Base-by-base conservation (phyloP, 53 echinoderm and acorn worm genomes). In the Henricia sp. region DNA sequence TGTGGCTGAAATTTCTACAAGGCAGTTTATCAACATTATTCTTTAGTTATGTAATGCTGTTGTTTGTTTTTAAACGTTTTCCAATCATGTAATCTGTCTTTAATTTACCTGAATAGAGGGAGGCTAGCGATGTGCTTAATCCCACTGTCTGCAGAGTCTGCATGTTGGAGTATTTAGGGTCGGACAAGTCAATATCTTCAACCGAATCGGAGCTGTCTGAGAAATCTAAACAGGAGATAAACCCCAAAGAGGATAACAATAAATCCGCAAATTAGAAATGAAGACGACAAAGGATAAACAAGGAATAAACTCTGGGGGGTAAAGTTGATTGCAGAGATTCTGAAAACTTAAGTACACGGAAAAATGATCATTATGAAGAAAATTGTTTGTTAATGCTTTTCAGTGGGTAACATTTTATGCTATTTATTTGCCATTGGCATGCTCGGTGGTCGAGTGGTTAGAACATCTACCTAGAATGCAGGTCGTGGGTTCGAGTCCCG, bases 21-120 rank as follows among this genome's bases (percentile, higher is more conserved):
- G n/a, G n/a, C n/a, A n/a, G 13, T 59, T 59, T 26, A 21, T 14
- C 60, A n/a, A n/a, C n/a, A n/a, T n/a, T n/a, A n/a, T n/a, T n/a
- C n/a, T n/a, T n/a, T n/a, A n/a, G n/a, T n/a, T n/a, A n/a, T n/a
- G n/a, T n/a, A n/a, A n/a, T n/a, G n/a, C n/a, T n/a, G n/a, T n/a
- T n/a, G n/a, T n/a, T n/a, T n/a, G n/a, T n/a, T n/a, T n/a, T n/a
- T n/a, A n/a, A n/a, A n/a, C n/a, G n/a, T n/a, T n/a, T n/a, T n/a
- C n/a, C n/a, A n/a, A n/a, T n/a, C n/a, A n/a, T n/a, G n/a, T n/a
- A 60, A 44, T 13, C 33, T 34, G 10, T 1, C 0, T 53, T 9
- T 60, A 60, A 13, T 34, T 52, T 57, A 97, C 97, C 97, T 50
- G 97, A 97, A 86, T 97, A 97, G 24, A 97, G 97, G n/a, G 97